A percentile compares a stretch with the other conserved stretches of the same genome.
phyloP scores from a whole-genome alignment of 2,888 invertebrate species.

The Drosophila colorata region DNA sequence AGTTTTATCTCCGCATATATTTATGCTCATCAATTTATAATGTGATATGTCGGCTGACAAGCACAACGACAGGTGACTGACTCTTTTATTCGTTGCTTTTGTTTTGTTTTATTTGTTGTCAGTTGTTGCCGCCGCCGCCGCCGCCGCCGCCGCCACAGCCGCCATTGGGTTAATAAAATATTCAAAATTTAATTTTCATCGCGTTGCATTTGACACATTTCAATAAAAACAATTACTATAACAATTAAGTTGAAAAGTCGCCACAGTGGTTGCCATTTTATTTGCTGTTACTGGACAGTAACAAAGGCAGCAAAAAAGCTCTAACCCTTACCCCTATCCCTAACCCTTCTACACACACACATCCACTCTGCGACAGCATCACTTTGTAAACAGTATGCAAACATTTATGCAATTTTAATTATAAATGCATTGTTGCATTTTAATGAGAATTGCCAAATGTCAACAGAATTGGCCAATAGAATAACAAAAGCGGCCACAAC shows the following conservation, averaged over 20 bases:
- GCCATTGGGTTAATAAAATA: constrained; percentile 55
- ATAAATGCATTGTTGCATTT: constrained; percentile 59
- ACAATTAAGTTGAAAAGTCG: constrained; percentile 63
- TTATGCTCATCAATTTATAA: constrained; percentile 57
- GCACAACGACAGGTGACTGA: constrained; percentile 47
- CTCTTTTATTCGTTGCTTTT: constrained; percentile 35
- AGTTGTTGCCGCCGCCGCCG: constrained; percentile 16
- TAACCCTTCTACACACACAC: neutral
- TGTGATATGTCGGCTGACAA: constrained; percentile 60
- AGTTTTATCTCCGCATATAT: constrained; percentile 37
- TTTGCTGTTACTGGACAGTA: constrained; percentile 46
- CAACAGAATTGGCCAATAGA: constrained; percentile 46
- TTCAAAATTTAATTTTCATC: constrained; percentile 70
- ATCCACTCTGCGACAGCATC: neutral
- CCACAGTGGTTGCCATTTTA: constrained; percentile 39
- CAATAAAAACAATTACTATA: constrained; percentile 65
- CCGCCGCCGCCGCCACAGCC: constrained; percentile 7
- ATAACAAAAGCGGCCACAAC: constrained; percentile 21
- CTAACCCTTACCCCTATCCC: neutral
- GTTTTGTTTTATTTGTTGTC: constrained; percentile 20
- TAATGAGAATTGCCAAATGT: constrained; percentile 64
- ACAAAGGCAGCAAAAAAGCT: constrained; percentile 22
- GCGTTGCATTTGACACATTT: constrained; percentile 67
- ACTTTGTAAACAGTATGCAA: constrained; percentile 31
- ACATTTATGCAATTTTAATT: constrained; percentile 70